Percentiles rank a stretch among this genome's conserved stretches.
These are phyloP conservation scores for Drosophila incognita DNA, from an alignment of 2,888 invertebrate species.

Conservation along the genomic window DNA sequence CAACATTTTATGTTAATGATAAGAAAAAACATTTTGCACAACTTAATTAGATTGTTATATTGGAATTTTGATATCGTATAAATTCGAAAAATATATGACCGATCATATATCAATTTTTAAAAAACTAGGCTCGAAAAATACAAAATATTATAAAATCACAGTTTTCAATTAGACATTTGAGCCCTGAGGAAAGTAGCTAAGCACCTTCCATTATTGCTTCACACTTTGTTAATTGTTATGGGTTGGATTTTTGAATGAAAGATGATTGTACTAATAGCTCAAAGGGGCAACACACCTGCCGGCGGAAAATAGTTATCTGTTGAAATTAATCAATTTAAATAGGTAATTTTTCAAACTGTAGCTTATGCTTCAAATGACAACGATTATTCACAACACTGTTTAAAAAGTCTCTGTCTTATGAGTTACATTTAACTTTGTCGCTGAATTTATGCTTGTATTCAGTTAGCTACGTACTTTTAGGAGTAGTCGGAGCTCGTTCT, in stretches of 20 bases:
- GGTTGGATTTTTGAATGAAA: background rate
- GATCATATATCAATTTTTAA: background rate
- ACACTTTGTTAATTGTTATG: background rate
- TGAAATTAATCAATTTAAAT: background rate
- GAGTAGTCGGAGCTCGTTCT: slow-evolving; percentile 77
- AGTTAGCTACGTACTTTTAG: slow-evolving; percentile 2
- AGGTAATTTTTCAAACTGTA: background rate
- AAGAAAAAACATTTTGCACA: background rate
- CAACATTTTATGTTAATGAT: background rate
- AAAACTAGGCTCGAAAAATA: no score
- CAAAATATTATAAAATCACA: background rate
- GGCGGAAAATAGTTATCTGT: background rate
- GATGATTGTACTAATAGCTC: background rate
- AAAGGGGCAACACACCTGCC: background rate
- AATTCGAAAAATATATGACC: background rate
- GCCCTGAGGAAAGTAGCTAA: background rate
- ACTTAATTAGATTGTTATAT: background rate
- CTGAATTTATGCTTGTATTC: background rate
- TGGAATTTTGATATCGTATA: background rate
- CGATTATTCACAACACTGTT: slow-evolving; percentile 12
- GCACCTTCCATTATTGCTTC: background rate
- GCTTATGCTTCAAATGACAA: background rate
- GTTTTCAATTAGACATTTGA: background rate
- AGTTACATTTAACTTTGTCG: background rate
- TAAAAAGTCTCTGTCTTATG: slow-evolving; percentile 4